These are phyloP conservation scores for Deilephila porcellus DNA, from an alignment of 2,888 invertebrate genomes.

Conservation along the genomic window DNA sequence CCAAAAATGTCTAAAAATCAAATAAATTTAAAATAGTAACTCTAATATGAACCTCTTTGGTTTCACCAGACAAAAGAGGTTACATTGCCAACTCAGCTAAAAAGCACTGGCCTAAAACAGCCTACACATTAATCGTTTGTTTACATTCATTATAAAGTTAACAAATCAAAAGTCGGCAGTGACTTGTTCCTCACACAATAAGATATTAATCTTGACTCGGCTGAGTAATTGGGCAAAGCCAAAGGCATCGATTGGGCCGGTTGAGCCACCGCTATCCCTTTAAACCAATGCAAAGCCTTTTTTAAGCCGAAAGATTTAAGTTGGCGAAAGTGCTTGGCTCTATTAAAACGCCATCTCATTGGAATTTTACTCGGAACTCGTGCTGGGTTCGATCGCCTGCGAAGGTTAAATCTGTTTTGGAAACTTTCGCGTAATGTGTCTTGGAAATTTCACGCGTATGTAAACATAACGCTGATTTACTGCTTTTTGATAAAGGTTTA, in stretches of 20 bases:
- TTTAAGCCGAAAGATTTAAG: conserved; percentile 84
- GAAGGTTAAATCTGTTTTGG: conserved; percentile 38
- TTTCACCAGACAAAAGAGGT: neutral
- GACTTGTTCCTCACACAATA: conserved; percentile 56
- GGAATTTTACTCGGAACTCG: conserved; percentile 61
- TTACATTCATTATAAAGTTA: conserved; percentile 30
- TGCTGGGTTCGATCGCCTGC: conserved; percentile 45
- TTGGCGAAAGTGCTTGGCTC: conserved; percentile 82
- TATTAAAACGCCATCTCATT: conserved; percentile 80
- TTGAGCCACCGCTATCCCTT: conserved; percentile 80
- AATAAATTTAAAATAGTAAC: too few species aligned
- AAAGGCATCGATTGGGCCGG: conserved; percentile 77
- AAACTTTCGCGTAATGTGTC: conserved; percentile 36
- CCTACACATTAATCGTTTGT: conserved; percentile 6
- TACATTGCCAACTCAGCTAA: neutral
- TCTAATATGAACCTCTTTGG: neutral
- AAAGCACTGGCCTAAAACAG: neutral
- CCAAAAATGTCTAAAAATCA: too few species aligned
- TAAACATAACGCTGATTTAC: neutral
- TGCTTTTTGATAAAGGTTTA: neutral
- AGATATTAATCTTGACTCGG: conserved; percentile 73
- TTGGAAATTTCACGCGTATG: neutral
- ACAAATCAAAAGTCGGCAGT: conserved; percentile 43
- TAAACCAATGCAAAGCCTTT: conserved; percentile 83
- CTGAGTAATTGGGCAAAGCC: conserved; percentile 79